These are phyloP conservation scores for Peromyscus californicus DNA, from an alignment of 2,113 vertebrate genomes.

Conservation along the genomic window DNA sequence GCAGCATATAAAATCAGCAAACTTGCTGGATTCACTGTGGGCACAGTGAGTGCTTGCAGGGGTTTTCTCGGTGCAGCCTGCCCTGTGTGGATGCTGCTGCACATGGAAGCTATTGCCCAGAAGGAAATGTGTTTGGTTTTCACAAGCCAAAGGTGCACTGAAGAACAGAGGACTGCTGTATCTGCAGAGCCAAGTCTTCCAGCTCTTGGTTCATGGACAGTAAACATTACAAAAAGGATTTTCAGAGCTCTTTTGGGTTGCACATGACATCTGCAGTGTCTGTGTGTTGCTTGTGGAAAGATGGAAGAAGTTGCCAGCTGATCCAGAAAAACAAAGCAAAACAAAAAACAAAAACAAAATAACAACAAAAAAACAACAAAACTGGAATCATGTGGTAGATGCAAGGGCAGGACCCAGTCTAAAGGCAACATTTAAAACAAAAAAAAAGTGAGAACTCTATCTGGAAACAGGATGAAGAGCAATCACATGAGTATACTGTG, in stretches of 20 bases:
- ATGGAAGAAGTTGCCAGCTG: slow-evolving; percentile 98
- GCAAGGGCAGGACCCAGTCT: slow-evolving; percentile 93
- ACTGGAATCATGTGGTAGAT: slow-evolving; percentile 98
- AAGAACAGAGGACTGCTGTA: background rate
- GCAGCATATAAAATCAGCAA: too few species aligned
- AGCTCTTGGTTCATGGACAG: background rate
- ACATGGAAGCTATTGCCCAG: background rate
- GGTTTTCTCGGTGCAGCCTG: too few species aligned
- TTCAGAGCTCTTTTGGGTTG: slow-evolving; percentile 83
- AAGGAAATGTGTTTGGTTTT: background rate
- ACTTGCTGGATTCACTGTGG: too few species aligned
- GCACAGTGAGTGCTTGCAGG: too few species aligned
- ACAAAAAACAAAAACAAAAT: too few species aligned
- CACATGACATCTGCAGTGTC: slow-evolving; percentile 93
- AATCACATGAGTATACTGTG: slow-evolving; percentile 95
- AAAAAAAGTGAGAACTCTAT: slow-evolving; percentile 91
- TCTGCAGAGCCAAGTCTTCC: background rate
- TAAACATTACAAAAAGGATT: background rate
- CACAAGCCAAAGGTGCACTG: background rate
- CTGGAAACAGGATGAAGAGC: slow-evolving; percentile 90
- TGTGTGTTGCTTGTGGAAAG: slow-evolving; percentile 97
- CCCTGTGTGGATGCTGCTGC: too few species aligned
- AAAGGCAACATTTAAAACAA: slow-evolving; percentile 93
- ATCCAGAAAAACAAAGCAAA: slow-evolving; percentile 91
- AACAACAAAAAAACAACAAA: slow-evolving; percentile 65